phyloP scores from a whole-genome alignment of 2,888 invertebrate genomes.

The Drosophila dives region DNA sequence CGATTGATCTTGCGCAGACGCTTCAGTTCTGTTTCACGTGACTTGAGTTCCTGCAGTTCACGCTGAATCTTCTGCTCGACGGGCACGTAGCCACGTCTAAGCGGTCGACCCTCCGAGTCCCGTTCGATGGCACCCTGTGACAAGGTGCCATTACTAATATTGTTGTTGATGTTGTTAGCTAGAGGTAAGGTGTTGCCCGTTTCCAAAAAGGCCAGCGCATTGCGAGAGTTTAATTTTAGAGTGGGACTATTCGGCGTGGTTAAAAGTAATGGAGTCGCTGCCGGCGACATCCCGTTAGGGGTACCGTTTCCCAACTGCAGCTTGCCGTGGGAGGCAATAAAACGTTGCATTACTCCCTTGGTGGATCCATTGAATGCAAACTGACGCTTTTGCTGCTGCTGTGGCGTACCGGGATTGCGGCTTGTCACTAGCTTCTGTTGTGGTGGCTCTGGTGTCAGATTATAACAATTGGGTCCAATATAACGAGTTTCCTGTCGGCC shows the following conservation, averaged over 20 bases:
- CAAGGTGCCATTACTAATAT: slow-evolving; percentile 55
- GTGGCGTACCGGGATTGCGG: slow-evolving; percentile 83
- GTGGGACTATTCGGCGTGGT: slow-evolving; percentile 18
- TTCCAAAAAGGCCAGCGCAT: slow-evolving; percentile 62
- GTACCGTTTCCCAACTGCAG: slow-evolving; percentile 81
- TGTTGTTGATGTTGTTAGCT: slow-evolving; percentile 22
- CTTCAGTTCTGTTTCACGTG: slow-evolving; percentile 92
- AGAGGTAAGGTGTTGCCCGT: slow-evolving; percentile 29
- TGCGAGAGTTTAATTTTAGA: slow-evolving; percentile 65
- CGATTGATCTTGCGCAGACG: slow-evolving; percentile 87
- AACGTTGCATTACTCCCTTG: slow-evolving; percentile 93
- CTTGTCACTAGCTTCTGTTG: slow-evolving; percentile 82
- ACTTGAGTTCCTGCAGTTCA: slow-evolving; percentile 93
- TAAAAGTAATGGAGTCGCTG: slow-evolving; percentile 21
- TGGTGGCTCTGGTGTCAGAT: slow-evolving; percentile 83
- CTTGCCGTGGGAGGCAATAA: slow-evolving; percentile 92
- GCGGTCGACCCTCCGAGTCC: slow-evolving; percentile 87
- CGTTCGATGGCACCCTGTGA: slow-evolving; percentile 86
- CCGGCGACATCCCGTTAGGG: slow-evolving; percentile 7
- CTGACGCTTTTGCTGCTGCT: slow-evolving; percentile 85
- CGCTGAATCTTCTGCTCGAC: slow-evolving; percentile 95
- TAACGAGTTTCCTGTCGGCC: slow-evolving; percentile 77
- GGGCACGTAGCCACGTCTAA: slow-evolving; percentile 92
- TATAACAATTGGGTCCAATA: slow-evolving; percentile 83
- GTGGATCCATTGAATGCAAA: slow-evolving; percentile 88